A percentile compares a stretch with the other conserved stretches of the same genome.
Evolutionary conservation across 1,140 invertebrate genomes (phyloP).

Genomic region (Achatina immaculata): DNA sequence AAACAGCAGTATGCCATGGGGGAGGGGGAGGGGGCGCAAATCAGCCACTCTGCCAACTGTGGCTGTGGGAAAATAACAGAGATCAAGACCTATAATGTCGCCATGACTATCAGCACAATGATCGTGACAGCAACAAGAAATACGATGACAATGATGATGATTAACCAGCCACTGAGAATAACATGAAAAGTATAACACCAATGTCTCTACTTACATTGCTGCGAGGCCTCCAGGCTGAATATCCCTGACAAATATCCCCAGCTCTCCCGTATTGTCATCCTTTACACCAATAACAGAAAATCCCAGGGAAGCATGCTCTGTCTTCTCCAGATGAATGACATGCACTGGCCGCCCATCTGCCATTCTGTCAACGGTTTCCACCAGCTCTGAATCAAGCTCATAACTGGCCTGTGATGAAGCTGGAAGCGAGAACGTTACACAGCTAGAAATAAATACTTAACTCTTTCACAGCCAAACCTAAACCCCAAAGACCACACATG

Average conservation of each 20-base stretch:
- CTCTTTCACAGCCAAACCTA: background rate
- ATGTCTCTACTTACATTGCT: slow-evolving; percentile 75
- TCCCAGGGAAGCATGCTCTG: slow-evolving; percentile 81
- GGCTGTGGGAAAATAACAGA: too few relatives aligned
- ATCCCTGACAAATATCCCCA: slow-evolving; percentile 84
- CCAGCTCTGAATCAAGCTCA: slow-evolving; percentile 74
- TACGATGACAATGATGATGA: too few relatives aligned
- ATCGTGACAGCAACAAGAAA: too few relatives aligned
- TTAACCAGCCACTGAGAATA: too few relatives aligned
- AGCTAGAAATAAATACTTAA: background rate
- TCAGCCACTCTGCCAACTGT: too few relatives aligned
- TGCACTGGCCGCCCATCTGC: slow-evolving; percentile 75
- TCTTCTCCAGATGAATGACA: slow-evolving; percentile 77
- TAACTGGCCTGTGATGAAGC: background rate
- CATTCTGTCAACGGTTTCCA: slow-evolving; percentile 77
- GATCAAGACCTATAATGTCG: too few relatives aligned
- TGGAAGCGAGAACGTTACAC: background rate
- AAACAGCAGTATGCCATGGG: too few relatives aligned
- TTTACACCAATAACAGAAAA: slow-evolving; percentile 82
- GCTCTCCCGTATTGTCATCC: slow-evolving; percentile 78
- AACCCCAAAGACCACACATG: background rate
- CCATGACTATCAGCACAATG: too few relatives aligned
- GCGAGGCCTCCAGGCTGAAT: slow-evolving; percentile 82
- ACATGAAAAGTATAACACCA: too few relatives aligned
- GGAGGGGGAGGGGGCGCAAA: too few relatives aligned